A percentile compares a stretch with the other conserved stretches of the same genome.
phyloP scores from a whole-genome alignment of 2,888 invertebrate genomes.

The Prosopocoilus inquinatus region DNA sequence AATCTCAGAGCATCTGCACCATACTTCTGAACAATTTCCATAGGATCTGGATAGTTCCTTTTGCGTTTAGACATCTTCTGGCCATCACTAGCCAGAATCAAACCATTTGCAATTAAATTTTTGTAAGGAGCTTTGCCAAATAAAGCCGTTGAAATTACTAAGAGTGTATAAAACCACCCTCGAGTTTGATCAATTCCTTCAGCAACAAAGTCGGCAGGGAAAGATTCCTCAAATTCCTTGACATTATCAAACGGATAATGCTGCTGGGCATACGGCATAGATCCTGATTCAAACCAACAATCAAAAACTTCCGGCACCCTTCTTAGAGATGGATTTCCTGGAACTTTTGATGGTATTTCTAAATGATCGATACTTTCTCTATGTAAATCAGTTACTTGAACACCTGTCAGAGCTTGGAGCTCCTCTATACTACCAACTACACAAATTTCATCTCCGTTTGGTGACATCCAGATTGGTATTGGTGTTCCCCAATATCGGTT shows the following conservation, averaged over 20 bases:
- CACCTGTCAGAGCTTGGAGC: conserved; percentile 78
- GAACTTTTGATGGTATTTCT: conserved; percentile 84
- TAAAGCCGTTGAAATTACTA: conserved; percentile 93
- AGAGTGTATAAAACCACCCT: conserved; percentile 98
- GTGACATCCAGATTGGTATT: conserved; percentile 95
- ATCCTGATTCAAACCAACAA: conserved; percentile 99
- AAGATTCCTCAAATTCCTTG: conserved; percentile 83
- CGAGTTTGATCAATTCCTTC: conserved; percentile 98
- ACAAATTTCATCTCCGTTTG: conserved; percentile 87
- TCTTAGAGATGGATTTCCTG: conserved; percentile 79
- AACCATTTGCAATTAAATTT: conserved; percentile 94
- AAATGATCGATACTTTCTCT: conserved; percentile 91
- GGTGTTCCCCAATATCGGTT: conserved; percentile 99
- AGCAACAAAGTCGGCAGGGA: conserved; percentile 99
- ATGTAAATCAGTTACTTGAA: conserved; percentile 85
- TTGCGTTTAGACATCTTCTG: conserved; percentile 99
- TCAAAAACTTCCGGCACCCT: conserved; percentile 96
- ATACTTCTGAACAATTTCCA: conserved; percentile 85
- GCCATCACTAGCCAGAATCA: conserved; percentile 95
- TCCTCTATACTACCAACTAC: conserved; percentile 94
- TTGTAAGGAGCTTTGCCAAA: conserved; percentile 97
- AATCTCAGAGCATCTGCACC: conserved; percentile 96
- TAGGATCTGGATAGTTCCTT: conserved; percentile 97
- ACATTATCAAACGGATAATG: conserved; percentile 95
- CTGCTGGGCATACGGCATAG: conserved; percentile 97